Conservation (phyloP, 2,888 invertebrate species). For the Nemurella pictetii region DNA sequence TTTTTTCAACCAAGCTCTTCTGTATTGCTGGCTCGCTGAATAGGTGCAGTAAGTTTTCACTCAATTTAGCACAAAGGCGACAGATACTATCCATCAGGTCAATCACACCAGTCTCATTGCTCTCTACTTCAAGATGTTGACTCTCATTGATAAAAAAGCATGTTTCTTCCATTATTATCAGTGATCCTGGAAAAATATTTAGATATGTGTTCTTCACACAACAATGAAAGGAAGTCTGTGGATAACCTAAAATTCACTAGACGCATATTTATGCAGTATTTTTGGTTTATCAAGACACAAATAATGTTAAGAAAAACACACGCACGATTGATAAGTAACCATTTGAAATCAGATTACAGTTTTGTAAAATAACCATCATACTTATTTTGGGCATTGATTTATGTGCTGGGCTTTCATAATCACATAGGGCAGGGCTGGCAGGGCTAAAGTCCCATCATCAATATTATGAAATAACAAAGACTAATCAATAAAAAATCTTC, state of each 20-base stretch:
- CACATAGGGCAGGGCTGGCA: too few relatives aligned
- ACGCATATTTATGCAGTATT: too few relatives aligned
- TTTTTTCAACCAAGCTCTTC: constrained; percentile 35
- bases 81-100: neutral
- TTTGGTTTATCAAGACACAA: too few relatives aligned
- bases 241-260: neutral
- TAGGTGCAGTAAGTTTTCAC: neutral
- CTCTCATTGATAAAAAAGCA: neutral
- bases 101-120: neutral
- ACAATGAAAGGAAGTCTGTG: neutral
- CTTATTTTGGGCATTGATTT: too few relatives aligned
- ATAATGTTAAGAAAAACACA: too few relatives aligned
- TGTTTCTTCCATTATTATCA: neutral
- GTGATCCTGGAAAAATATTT: neutral
- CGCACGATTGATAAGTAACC: too few relatives aligned
- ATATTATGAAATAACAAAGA: too few relatives aligned
- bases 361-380: too few relatives aligned
- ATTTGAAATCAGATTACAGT: too few relatives aligned
- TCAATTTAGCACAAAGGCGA: constrained; percentile 2
- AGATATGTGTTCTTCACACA: neutral
- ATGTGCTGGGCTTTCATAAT: too few relatives aligned
- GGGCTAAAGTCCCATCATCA: too few relatives aligned
- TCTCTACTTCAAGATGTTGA: neutral
- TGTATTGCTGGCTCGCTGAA: constrained; percentile 26
- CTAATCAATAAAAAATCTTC: too few relatives aligned